A percentile compares a stretch with the other conserved stretches of the same genome.
Conservation (phyloP, 2,797 vertebrate species). For the Bucorvus abyssinicus region DNA sequence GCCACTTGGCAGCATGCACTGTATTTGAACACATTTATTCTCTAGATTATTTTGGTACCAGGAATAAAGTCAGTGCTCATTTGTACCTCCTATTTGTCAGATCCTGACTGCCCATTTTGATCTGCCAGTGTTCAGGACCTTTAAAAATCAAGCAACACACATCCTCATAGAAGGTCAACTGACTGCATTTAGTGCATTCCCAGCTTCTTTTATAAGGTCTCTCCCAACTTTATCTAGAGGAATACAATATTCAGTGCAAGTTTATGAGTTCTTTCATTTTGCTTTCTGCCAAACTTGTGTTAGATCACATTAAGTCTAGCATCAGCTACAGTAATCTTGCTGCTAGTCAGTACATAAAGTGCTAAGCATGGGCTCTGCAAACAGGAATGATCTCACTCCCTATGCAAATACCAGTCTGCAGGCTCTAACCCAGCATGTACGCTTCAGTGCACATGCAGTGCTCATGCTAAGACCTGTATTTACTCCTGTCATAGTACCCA, state of each 20-base stretch:
- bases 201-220: background rate
- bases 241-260: background rate
- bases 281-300: background rate
- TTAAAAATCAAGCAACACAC: background rate
- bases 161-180: background rate
- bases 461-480: background rate
- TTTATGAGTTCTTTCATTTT: background rate
- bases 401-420: background rate
- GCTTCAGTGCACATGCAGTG: background rate
- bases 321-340: conserved; percentile 9
- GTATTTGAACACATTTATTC: background rate
- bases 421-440: background rate
- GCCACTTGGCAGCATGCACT: background rate
- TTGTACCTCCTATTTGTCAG: background rate
- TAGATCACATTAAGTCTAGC: background rate
- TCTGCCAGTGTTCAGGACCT: background rate
- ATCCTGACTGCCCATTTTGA: background rate
- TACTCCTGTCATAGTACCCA: background rate
- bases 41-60: background rate
- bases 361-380: background rate
- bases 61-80: background rate
- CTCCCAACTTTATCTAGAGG: background rate
- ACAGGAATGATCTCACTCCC: background rate
- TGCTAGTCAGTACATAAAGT: background rate
- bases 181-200: background rate